Base-by-base conservation (phyloP, 2,888 invertebrate genomes). In the Melipona beecheii region DNA sequence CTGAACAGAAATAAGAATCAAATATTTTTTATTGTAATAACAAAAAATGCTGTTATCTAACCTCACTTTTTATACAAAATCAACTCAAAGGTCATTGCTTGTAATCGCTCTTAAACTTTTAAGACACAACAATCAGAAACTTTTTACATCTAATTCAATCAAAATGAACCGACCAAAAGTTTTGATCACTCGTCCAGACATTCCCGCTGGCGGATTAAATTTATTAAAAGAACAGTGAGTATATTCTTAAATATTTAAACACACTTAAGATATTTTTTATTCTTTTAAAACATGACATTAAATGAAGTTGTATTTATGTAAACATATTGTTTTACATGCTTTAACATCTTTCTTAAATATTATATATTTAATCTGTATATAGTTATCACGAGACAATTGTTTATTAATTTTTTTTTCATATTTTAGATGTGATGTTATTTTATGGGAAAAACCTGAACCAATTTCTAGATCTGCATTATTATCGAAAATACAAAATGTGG, bases 401-500 rank as follows among this genome's bases (percentile, higher is more conserved):
- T 56, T 62, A 43, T 66, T 13, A 21, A 66, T 17, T n/a, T 52
- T n/a, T 19, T 36, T 36, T 62, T 60, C 21, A 60, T 87, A 54
- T 27, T 58, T 60, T 89, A 96, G 96, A 69, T 96, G 95, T 92
- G 95, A 96, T 56, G 95, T 97, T 4, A 95, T 95, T 72, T 91
- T 95, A 31, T 97, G 97, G 96, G 94, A 95, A 72, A 94, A 96
- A 89, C 88, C 96, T 74, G 94, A 95, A 49, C 96, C 96, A 56
- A 97, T 97, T 62, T 97, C 98, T 1, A 95, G 97, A 75, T 95
- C 95, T 0, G 97, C 97, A 86, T 95, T 99, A 2, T 91, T 98
- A 11, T 95, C 96, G 90, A 96, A 96, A 83, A 95, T 98, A 4
- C 93, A 93, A 78, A 97, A 97, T n/a, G 96, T 96, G 56, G 96